These are phyloP conservation scores for Zingel zingel DNA, from an alignment of 2,113 vertebrate genomes.

Conservation along the genomic window DNA sequence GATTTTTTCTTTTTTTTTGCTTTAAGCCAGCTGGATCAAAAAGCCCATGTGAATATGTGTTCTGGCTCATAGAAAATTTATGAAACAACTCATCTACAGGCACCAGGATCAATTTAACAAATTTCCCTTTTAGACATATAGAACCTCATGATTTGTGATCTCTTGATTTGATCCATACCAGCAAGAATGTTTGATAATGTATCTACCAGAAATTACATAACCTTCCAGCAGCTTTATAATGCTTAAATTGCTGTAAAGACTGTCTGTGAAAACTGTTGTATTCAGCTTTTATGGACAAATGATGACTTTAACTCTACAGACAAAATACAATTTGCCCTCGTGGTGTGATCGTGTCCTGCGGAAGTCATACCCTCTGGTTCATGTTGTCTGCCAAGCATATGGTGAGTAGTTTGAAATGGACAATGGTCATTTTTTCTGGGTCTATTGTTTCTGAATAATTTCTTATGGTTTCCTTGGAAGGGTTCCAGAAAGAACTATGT, in stretches of 20 bases:
- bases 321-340: conserved; percentile 97
- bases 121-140: not conserved
- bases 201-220: not conserved
- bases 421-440: not conserved
- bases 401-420: conserved; percentile 82
- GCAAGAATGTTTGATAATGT: not conserved
- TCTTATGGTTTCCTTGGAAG: not conserved
- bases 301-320: conserved; percentile 81
- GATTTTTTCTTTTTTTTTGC: not conserved
- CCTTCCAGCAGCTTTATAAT: not conserved
- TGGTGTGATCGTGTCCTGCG: conserved; percentile 98
- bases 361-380: conserved; percentile 96
- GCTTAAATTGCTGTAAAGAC: not conserved
- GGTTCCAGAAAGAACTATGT: not conserved
- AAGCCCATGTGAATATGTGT: not conserved
- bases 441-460: not conserved
- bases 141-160: not conserved
- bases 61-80: not conserved
- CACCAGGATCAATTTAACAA: not conserved
- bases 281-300: not conserved
- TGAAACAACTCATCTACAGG: not conserved
- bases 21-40: not conserved
- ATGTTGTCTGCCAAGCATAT: conserved; percentile 95
- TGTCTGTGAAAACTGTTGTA: not conserved
- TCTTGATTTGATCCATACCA: not conserved